phyloP scores from a whole-genome alignment of 2,113 vertebrate genomes.

The Gnathonemus echidnorhynchus region DNA sequence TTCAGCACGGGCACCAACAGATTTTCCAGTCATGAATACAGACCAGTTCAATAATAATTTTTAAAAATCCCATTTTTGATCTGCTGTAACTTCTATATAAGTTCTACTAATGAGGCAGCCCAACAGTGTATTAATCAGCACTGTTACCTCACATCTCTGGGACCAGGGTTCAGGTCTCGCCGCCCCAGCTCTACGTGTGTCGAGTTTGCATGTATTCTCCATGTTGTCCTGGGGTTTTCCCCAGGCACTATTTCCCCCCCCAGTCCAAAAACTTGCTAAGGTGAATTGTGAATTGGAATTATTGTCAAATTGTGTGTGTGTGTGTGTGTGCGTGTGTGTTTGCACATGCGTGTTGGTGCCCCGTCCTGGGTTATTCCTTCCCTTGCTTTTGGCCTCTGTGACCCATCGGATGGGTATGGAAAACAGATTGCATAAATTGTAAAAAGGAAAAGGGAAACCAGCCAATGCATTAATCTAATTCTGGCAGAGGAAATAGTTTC shows the following conservation, averaged over 20 bases:
- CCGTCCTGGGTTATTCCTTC: not conserved
- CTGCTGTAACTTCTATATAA: not conserved
- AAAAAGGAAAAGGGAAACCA: not conserved
- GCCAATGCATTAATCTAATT: not conserved
- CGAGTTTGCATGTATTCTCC: not conserved
- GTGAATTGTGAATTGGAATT: not conserved
- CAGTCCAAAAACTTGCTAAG: not conserved
- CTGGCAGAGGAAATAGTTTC: not conserved
- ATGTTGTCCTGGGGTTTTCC: not conserved
- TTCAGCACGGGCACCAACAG: not conserved
- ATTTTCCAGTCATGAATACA: not conserved
- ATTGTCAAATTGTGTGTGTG: not conserved
- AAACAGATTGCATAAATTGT: not conserved
- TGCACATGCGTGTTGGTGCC: not conserved
- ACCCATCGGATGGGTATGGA: not conserved
- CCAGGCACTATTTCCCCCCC: not conserved
- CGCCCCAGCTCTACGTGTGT: not conserved
- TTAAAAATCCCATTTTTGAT: not conserved
- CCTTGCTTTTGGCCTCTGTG: not conserved
- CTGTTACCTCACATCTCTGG: not conserved
- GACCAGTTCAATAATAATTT: not conserved
- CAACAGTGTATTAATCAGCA: not conserved
- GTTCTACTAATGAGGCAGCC: not conserved
- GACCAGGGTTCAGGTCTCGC: not conserved
- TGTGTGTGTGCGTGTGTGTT: not conserved